Evolutionary conservation across 2,888 invertebrate species (phyloP).

Genomic region (Brachyopa scutellaris): DNA sequence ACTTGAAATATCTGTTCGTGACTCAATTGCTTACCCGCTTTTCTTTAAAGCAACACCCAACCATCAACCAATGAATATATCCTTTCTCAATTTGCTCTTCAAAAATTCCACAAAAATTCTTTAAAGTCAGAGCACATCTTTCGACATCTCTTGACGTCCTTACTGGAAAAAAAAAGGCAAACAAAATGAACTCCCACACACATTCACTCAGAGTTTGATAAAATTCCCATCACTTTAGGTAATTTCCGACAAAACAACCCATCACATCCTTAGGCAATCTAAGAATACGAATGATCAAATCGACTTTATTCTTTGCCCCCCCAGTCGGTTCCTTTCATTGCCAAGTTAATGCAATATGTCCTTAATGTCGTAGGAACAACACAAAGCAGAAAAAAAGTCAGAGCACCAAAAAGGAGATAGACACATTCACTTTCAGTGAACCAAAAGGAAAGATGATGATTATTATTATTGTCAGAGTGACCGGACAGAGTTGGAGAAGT

Average conservation of each 20-base stretch:
- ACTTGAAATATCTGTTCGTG: neutral
- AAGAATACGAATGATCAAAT: slow-evolving; percentile 45
- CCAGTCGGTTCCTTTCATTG: neutral
- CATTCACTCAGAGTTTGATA: slow-evolving; percentile 27
- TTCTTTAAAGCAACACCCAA: neutral
- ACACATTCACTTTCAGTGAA: slow-evolving; percentile 46
- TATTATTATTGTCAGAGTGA: slow-evolving; percentile 31
- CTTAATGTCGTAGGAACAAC: slow-evolving; percentile 31
- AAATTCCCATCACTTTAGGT: slow-evolving; percentile 52
- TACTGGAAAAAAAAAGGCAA: neutral
- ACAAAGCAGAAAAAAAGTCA: neutral
- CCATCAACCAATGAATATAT: neutral
- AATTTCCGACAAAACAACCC: slow-evolving; percentile 60
- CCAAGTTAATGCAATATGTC: slow-evolving; percentile 54
- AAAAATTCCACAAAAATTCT: too few relatives aligned
- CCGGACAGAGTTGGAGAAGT: neutral
- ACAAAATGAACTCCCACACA: slow-evolving; percentile 20
- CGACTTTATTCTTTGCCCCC: neutral
- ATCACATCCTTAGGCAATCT: slow-evolving; percentile 44
- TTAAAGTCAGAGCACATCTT: neutral
- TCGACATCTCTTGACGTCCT: neutral
- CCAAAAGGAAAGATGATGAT: slow-evolving; percentile 53
- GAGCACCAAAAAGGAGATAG: neutral
- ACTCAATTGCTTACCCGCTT: neutral
- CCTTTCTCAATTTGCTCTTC: neutral